Conservation (phyloP, 2,113 vertebrate species). For the Tinamus guttatus region DNA sequence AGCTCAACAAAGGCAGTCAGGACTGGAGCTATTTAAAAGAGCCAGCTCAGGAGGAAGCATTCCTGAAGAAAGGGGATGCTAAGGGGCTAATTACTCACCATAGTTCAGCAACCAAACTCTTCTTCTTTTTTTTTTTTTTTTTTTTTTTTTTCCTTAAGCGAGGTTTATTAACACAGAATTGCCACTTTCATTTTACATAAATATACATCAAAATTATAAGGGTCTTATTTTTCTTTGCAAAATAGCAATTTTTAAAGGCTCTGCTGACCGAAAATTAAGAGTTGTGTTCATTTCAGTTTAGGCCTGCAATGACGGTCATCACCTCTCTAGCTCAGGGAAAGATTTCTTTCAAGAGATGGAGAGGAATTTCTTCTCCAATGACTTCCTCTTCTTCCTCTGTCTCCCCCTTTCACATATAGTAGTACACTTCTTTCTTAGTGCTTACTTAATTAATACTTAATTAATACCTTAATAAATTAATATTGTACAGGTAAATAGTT, state of each 20-base stretch:
- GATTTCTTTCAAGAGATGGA: conserved; percentile 24
- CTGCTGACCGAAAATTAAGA: neutral
- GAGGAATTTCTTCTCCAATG: neutral
- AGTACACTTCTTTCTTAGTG: conserved; percentile 28
- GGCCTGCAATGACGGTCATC: neutral
- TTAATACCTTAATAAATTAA: neutral
- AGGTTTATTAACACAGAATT: conserved; percentile 74
- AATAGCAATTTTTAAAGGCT: conserved; percentile 60
- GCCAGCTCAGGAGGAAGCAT: conserved; percentile 81
- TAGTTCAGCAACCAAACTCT: conserved; percentile 70
- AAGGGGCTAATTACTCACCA: conserved; percentile 91
- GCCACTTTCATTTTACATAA: conserved; percentile 69
- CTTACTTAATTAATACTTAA: neutral
- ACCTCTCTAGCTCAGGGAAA: neutral
- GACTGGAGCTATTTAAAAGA: conserved; percentile 82
- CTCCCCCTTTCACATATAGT: neutral
- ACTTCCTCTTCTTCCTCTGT: neutral
- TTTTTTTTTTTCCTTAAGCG: neutral
- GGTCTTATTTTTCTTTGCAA: conserved; percentile 61
- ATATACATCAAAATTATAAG: conserved; percentile 72
- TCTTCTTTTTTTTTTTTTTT: neutral
- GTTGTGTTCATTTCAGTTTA: neutral
- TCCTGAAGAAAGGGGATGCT: conserved; percentile 84
- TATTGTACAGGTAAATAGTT: neutral
- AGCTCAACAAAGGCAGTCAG: conserved; percentile 83